Conservation (phyloP, 2,888 invertebrate species). For the Anoplius nigerrimus region DNA sequence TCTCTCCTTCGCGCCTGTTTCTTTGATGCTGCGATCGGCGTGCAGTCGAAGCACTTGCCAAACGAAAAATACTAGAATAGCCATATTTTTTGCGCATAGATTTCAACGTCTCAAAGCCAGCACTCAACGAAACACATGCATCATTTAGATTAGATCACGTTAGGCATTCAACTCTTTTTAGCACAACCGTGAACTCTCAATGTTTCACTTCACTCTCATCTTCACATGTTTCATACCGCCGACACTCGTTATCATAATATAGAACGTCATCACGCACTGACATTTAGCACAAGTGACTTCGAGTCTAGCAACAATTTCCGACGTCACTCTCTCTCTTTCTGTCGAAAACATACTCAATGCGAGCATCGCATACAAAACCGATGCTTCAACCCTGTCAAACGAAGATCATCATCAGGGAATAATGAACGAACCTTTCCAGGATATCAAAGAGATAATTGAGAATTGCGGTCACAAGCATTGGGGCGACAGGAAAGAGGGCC, state of each 20-base stretch:
- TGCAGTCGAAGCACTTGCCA: too few relatives aligned
- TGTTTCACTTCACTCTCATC: background rate
- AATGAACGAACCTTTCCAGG: constrained; percentile 76
- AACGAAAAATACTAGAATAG: background rate
- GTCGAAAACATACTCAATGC: background rate
- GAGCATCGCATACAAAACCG: too few relatives aligned
- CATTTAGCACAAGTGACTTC: background rate
- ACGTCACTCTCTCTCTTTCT: constrained; percentile 19
- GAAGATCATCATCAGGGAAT: background rate
- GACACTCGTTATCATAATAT: background rate
- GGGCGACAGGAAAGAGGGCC: constrained; percentile 96
- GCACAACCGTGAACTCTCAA: too few relatives aligned
- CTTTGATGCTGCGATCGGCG: constrained; percentile 38
- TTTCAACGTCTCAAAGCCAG: too few relatives aligned
- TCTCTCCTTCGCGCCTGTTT: background rate
- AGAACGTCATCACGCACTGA: background rate
- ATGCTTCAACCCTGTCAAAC: too few relatives aligned
- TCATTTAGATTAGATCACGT: too few relatives aligned
- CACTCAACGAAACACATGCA: too few relatives aligned
- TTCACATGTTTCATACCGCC: background rate
- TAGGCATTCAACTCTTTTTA: too few relatives aligned
- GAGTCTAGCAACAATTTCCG: background rate
- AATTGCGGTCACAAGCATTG: constrained; percentile 93
- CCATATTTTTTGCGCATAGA: background rate
- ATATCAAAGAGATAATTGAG: constrained; percentile 89